A percentile compares a stretch with the other conserved stretches of the same genome.
Evolutionary conservation across 2,113 vertebrate species (phyloP).

Genomic region (Sphyrna mokarran): DNA sequence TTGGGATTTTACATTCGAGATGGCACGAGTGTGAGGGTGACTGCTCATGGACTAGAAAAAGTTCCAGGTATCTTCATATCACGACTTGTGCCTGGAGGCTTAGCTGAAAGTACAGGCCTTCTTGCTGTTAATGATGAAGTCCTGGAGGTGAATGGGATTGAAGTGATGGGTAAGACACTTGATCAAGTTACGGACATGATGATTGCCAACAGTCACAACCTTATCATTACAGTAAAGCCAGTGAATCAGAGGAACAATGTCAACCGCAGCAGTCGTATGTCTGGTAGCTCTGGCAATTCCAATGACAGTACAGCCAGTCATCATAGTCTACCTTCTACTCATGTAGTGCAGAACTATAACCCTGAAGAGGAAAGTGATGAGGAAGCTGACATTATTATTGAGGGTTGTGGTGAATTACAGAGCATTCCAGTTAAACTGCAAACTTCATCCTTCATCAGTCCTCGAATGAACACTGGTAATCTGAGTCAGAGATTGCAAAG

Average conservation of each 20-base stretch:
- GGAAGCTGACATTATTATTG: conserved; percentile 87
- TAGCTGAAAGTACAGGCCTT: conserved; percentile 91
- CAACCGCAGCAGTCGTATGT: conserved; percentile 77
- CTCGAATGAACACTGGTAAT: conserved; percentile 67
- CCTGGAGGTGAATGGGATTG: conserved; percentile 96
- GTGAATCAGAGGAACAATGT: conserved; percentile 96
- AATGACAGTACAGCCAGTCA: conserved; percentile 74
- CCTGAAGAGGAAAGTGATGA: conserved; percentile 91
- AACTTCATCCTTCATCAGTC: conserved; percentile 56
- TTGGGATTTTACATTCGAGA: conserved; percentile 96
- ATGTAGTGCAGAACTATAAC: conserved; percentile 65
- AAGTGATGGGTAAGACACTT: conserved; percentile 89
- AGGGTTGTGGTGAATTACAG: conserved; percentile 70
- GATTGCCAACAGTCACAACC: conserved; percentile 98
- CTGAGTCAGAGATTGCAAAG: conserved; percentile 71
- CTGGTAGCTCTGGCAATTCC: conserved; percentile 82
- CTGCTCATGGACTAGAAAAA: conserved; percentile 87
- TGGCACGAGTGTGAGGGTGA: conserved; percentile 86
- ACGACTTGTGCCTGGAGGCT: conserved; percentile 85
- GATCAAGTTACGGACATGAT: conserved; percentile 99
- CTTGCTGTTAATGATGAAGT: conserved; percentile 98
- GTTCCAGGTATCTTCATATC: conserved; percentile 97
- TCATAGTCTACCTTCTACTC: conserved; percentile 59
- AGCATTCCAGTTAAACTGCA: conserved; percentile 56
- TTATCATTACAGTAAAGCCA: conserved; percentile 93